phyloP scores from a whole-genome alignment of 2,888 invertebrate species.

The Blastobasis adustella region DNA sequence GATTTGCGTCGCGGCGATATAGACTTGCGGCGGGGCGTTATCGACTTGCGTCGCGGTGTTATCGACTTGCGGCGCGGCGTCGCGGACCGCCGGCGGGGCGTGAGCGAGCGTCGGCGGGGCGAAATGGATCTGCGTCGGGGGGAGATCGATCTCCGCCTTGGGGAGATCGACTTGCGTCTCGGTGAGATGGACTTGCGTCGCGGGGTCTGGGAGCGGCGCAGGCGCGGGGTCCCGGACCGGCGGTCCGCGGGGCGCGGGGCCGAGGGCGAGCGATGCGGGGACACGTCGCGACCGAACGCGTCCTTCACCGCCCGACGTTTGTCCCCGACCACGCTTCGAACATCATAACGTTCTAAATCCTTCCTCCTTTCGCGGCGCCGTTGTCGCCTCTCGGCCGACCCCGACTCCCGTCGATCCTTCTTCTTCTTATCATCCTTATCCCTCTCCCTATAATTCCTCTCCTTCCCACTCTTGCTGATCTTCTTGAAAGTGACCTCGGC shows the following conservation, averaged over 20 bases:
- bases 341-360: constrained; percentile 89
- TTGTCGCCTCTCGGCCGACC: constrained; percentile 21
- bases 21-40: constrained; percentile 13
- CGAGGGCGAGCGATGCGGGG: constrained; percentile 32
- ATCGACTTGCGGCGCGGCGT: constrained; percentile 21
- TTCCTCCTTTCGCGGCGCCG: constrained; percentile 46
- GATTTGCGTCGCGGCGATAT: constrained; percentile 14
- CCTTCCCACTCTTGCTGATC: constrained; percentile 78
- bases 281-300: constrained; percentile 85
- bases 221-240: constrained; percentile 4
- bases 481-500: constrained; percentile 83
- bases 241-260: constrained; percentile 11
- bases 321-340: constrained; percentile 84
- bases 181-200: constrained; percentile 12
- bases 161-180: constrained; percentile 13
- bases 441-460: constrained; percentile 81
- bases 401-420: constrained; percentile 29
- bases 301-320: constrained; percentile 80
- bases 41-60: constrained; percentile 3
- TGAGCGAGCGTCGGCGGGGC: constrained; percentile 21
- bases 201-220: constrained; percentile 12
- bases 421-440: constrained; percentile 49
- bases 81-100: constrained; percentile 20
- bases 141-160: constrained; percentile 18
- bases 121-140: constrained; percentile 23